These are phyloP conservation scores for Dicerorhinus sumatrensis DNA, from an alignment of 2,113 vertebrate species.

Conservation along the genomic window DNA sequence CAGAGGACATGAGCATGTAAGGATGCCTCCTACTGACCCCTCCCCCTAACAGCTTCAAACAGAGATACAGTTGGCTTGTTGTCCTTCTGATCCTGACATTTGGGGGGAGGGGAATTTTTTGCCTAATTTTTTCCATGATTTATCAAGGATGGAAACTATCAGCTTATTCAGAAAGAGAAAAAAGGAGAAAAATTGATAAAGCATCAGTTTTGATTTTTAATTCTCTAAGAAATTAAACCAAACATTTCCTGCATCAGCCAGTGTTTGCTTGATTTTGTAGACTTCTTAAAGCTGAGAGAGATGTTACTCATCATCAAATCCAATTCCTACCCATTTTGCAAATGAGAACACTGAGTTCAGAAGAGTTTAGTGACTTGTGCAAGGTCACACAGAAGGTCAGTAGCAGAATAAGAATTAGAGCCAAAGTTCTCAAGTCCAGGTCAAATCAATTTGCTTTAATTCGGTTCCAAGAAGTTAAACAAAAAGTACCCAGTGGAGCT, in stretches of 20 bases:
- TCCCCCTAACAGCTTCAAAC: background rate
- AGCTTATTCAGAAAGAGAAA: slow-evolving; percentile 27
- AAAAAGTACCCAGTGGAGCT: background rate
- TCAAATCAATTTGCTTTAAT: background rate
- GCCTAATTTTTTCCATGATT: background rate
- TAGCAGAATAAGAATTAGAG: slow-evolving; percentile 29
- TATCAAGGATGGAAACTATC: background rate
- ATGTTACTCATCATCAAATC: background rate
- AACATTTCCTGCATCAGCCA: background rate
- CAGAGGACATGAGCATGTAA: background rate
- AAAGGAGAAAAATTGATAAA: background rate
- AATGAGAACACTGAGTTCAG: background rate
- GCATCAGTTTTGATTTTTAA: slow-evolving; percentile 14
- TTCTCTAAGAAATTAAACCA: slow-evolving; percentile 50
- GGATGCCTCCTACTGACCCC: background rate
- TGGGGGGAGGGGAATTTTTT: background rate
- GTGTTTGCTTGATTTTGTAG: background rate
- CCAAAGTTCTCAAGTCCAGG: background rate
- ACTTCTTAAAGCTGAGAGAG: slow-evolving; percentile 19
- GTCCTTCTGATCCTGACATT: background rate
- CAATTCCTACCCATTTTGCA: background rate
- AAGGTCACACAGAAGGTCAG: background rate
- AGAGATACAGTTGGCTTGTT: background rate
- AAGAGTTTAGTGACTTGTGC: background rate
- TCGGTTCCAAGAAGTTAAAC: slow-evolving; percentile 21